These are phyloP conservation scores for Sebastiscus albofasciatus DNA, from an alignment of 2,797 vertebrate genomes.

Conservation along the genomic window DNA sequence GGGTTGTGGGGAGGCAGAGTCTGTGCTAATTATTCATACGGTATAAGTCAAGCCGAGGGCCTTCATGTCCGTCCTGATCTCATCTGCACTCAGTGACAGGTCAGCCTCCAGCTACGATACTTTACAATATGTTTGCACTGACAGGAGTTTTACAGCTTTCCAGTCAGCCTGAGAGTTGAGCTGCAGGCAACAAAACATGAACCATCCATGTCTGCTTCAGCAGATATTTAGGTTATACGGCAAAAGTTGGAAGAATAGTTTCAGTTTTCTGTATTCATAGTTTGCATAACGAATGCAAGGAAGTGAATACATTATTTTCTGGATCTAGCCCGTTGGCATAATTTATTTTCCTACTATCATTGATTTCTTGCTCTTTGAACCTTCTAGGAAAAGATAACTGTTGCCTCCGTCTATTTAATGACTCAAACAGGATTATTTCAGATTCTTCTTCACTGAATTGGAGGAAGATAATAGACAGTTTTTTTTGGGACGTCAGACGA, in stretches of 20 bases:
- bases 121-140: conserved; percentile 20
- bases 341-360: not conserved
- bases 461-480: not conserved
- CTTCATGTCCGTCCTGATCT: not conserved
- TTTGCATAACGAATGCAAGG: not conserved
- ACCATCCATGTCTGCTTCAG: not conserved
- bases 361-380: not conserved
- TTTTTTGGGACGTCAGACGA: not conserved
- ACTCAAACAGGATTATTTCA: not conserved
- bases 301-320: not conserved
- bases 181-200: conserved; percentile 21
- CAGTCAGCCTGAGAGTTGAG: not conserved
- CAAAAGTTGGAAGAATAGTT: not conserved
- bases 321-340: too few relatives aligned
- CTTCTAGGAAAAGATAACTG: not conserved
- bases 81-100: conserved; percentile 12
- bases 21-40: not conserved
- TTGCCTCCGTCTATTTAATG: not conserved
- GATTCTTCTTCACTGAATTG: not conserved
- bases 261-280: not conserved
- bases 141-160: not conserved
- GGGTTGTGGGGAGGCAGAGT: not conserved
- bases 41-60: not conserved
- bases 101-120: not conserved
- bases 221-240: not conserved